phyloP scores from a whole-genome alignment of 2,797 vertebrate genomes.

The Glyptemys insculpta region DNA sequence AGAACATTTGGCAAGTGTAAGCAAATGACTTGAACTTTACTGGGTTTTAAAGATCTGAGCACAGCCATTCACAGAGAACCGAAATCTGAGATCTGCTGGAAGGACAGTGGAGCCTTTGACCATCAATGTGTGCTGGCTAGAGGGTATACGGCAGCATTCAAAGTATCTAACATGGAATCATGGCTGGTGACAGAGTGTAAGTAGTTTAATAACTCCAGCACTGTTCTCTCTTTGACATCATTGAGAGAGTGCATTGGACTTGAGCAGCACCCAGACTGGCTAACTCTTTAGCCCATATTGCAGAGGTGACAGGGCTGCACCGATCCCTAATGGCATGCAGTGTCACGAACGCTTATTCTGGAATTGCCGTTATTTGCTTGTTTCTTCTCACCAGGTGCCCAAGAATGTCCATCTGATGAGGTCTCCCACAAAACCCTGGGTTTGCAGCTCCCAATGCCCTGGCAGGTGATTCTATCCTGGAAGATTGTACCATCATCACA shows the following conservation, averaged over 20 bases:
- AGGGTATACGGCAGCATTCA: conserved; percentile 63
- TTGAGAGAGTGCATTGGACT: conserved; percentile 1
- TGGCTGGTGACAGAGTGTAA: conserved; percentile 76
- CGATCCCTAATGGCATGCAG: background rate
- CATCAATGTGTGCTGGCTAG: background rate
- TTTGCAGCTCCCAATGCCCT: conserved; percentile 37
- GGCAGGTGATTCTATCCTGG: conserved; percentile 41
- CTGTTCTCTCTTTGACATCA: conserved; percentile 27
- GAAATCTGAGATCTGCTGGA: conserved; percentile 73
- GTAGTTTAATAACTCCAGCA: conserved; percentile 47
- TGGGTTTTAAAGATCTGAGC: conserved; percentile 73
- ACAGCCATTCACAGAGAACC: conserved; percentile 66
- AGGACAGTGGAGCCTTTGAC: conserved; percentile 47
- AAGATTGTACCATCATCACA: conserved; percentile 60
- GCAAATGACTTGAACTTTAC: conserved; percentile 74
- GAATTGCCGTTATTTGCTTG: conserved; percentile 23
- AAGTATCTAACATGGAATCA: conserved; percentile 48
- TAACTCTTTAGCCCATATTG: conserved; percentile 47
- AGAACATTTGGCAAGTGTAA: conserved; percentile 82
- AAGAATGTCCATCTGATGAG: conserved; percentile 39
- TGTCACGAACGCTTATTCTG: conserved; percentile 14
- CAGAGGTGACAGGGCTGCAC: background rate
- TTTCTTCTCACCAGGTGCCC: background rate
- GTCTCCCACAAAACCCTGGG: conserved; percentile 48
- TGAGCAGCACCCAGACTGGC: conserved; percentile 54